These are phyloP conservation scores for Elephas maximus DNA, from an alignment of 2,113 vertebrate species.

Conservation along the genomic window DNA sequence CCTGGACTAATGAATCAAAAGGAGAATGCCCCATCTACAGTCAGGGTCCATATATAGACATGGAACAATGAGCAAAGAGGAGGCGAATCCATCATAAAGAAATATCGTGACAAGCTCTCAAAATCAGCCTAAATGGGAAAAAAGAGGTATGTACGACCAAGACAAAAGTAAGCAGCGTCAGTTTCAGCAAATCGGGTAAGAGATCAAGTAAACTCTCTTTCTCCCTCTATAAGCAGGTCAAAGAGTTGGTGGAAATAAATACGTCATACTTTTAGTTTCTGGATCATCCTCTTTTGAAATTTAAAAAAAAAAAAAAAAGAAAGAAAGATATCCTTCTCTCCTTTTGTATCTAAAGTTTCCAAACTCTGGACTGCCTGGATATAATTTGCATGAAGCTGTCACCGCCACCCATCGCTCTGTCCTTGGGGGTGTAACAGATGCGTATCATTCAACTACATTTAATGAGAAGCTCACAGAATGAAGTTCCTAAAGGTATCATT, in stretches of 20 bases:
- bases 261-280: background rate
- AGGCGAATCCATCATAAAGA: slow-evolving; percentile 21
- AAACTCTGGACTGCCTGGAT: background rate
- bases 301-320: background rate
- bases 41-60: background rate
- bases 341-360: slow-evolving; percentile 37
- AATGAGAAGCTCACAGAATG: slow-evolving; percentile 33
- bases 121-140: slow-evolving; percentile 37
- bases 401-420: background rate
- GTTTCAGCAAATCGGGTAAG: background rate
- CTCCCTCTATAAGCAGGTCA: background rate
- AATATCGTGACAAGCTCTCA: slow-evolving; percentile 25
- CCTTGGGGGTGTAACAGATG: slow-evolving; percentile 12
- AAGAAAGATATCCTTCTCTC: background rate
- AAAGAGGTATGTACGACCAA: slow-evolving; percentile 19
- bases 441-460: background rate
- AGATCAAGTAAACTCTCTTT: background rate
- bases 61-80: background rate
- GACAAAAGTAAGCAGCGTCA: slow-evolving; percentile 24
- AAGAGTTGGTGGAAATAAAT: background rate
- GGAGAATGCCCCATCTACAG: slow-evolving; percentile 30
- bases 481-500: background rate
- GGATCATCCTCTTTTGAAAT: slow-evolving; percentile 13
- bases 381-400: slow-evolving; percentile 55
- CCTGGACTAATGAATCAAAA: slow-evolving; percentile 12